Percentiles rank a stretch among this genome's conserved stretches.
Conservation (phyloP, 2,797 vertebrate genomes). For the Crocodylus rhombifer region DNA sequence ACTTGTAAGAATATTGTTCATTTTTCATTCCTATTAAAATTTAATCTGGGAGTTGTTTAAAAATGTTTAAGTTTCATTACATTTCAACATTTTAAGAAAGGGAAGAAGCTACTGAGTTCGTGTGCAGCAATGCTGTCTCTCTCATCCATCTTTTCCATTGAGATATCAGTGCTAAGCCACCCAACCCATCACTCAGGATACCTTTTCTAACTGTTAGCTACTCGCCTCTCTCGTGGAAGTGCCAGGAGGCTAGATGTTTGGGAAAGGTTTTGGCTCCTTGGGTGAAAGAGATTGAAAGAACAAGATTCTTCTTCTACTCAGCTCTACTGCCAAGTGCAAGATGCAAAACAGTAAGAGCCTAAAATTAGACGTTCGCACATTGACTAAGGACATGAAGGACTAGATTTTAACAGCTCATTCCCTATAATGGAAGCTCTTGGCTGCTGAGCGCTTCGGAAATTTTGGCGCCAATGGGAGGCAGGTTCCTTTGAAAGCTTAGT, state of each 20-base stretch:
- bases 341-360: background rate
- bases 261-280: background rate
- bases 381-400: background rate
- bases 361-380: background rate
- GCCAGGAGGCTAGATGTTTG: background rate
- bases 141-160: slow-evolving; percentile 33
- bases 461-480: background rate
- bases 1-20: slow-evolving; percentile 75
- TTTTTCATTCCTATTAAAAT: slow-evolving; percentile 78
- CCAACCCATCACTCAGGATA: background rate
- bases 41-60: slow-evolving; percentile 78
- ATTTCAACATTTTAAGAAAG: slow-evolving; percentile 63
- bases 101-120: slow-evolving; percentile 48
- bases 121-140: slow-evolving; percentile 31
- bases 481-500: background rate
- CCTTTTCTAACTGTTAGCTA: background rate
- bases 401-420: background rate
- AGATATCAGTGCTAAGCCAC: slow-evolving; percentile 27
- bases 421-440: background rate
- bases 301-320: background rate
- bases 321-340: background rate
- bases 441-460: background rate
- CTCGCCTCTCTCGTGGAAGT: background rate
- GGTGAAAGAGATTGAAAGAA: background rate
- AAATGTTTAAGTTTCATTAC: slow-evolving; percentile 76